Evolutionary conservation across 2,888 invertebrate genomes (phyloP), one percentile per base, ranked within the genome.

Genomic region (Acronicta alni): DNA sequence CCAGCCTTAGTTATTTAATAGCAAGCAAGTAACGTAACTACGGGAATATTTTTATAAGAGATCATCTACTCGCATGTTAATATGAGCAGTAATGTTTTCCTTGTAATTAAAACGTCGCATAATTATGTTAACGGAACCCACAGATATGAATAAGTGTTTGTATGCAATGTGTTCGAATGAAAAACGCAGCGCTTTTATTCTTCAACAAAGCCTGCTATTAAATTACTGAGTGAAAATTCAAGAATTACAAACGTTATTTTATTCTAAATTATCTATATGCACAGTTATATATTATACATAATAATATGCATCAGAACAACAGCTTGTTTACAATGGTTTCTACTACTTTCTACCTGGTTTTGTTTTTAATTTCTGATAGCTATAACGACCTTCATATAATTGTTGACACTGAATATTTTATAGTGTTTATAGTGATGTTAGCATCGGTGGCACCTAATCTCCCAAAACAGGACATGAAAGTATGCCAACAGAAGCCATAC

Each of bases 401-500:
- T n/a, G n/a, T n/a, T n/a, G n/a, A n/a, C n/a, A n/a, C n/a, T n/a
- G n/a, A n/a, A n/a, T n/a, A n/a, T n/a, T n/a, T n/a, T n/a, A n/a
- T n/a, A n/a, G n/a, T n/a, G n/a, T n/a, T n/a, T n/a, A n/a, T n/a
- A n/a, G n/a, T n/a, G n/a, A n/a, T n/a, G n/a, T n/a, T n/a, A n/a
- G n/a, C n/a, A n/a, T n/a, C n/a, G n/a, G n/a, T n/a, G n/a, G 35
- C 43, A 30, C 16, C 16, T 54, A 63, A 55, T 67, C 57, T 58
- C 32, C 56, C 35, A 44, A 54, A 73, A 58, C 43, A 38, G 59
- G 52, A 57, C 55, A 52, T 52, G 37, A 58, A 67, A 62, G 51
- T 64, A 38, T 53, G 65, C 54, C 52, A 75, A 55, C 58, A 51
- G 78, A 75, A 75, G 79, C 75, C 75, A 32, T 75, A 75, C 51